Evolutionary conservation across 2,113 vertebrate genomes (phyloP).

Genomic region (Sialia sialis): DNA sequence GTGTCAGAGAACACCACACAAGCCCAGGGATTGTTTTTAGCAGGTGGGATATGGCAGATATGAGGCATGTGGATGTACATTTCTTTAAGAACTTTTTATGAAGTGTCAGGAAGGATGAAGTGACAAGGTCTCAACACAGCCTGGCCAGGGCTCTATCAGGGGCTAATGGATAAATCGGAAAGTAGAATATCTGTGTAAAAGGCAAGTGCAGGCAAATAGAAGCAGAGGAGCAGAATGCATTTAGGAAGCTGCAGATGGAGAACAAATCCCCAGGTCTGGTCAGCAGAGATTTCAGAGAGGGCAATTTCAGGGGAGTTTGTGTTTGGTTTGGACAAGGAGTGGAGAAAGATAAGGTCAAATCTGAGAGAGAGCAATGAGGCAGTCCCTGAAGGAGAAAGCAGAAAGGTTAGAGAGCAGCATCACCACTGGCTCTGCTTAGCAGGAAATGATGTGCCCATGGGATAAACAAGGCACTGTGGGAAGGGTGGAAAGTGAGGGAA

Average conservation of each 20-base stretch:
- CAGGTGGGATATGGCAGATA: background rate
- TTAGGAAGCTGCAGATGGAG: background rate
- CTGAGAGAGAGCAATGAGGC: background rate
- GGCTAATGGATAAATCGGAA: background rate
- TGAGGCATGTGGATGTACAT: background rate
- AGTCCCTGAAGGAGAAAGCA: background rate
- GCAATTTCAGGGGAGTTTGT: background rate
- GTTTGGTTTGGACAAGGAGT: background rate
- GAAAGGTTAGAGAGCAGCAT: background rate
- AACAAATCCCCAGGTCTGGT: background rate
- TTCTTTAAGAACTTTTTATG: background rate
- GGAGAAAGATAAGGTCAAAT: background rate
- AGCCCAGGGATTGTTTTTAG: background rate
- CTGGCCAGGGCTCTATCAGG: background rate
- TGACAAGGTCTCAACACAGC: background rate
- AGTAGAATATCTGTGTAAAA: background rate
- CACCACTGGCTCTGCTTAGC: background rate
- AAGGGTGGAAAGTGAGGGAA: background rate
- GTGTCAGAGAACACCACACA: background rate
- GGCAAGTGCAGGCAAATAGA: background rate
- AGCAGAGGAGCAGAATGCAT: background rate
- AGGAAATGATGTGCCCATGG: background rate
- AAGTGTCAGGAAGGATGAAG: background rate
- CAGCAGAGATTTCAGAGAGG: background rate
- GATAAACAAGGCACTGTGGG: background rate